These are phyloP conservation scores for Dendrolimus punctatus DNA, from an alignment of 1,140 invertebrate genomes.

Conservation along the genomic window DNA sequence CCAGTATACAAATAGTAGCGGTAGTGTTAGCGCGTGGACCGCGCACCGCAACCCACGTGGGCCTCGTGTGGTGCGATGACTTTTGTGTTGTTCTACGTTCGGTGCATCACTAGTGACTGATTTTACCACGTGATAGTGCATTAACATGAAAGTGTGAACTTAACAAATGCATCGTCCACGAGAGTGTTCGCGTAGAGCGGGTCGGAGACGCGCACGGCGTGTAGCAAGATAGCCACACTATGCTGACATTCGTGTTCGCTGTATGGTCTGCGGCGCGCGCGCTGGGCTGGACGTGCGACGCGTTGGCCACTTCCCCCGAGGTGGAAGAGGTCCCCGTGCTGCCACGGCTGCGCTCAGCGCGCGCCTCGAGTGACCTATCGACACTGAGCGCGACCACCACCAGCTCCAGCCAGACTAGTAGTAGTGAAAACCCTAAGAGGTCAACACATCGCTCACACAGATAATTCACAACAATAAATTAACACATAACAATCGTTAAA, in stretches of 20 bases:
- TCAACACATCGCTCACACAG: conserved; percentile 27
- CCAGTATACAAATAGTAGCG: conserved; percentile 35
- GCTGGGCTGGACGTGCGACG: conserved; percentile 53
- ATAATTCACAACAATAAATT: not conserved
- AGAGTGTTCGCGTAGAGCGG: conserved; percentile 34
- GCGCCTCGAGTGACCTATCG: conserved; percentile 72
- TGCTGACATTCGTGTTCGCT: conserved; percentile 60
- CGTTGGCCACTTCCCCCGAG: conserved; percentile 37
- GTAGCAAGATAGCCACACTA: conserved; percentile 44
- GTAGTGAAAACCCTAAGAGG: conserved; percentile 57
- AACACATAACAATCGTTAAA: not conserved
- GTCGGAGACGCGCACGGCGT: conserved; percentile 38
- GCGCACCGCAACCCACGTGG: conserved; percentile 32
- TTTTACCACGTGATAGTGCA: conserved; percentile 16
- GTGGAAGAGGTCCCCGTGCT: conserved; percentile 59
- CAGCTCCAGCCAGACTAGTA: conserved; percentile 62
- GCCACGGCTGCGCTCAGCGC: conserved; percentile 71
- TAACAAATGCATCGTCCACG: conserved; percentile 35
- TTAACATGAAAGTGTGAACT: conserved; percentile 22
- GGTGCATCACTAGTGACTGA: conserved; percentile 15
- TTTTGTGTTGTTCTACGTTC: conserved; percentile 5
- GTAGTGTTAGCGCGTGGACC: conserved; percentile 44
- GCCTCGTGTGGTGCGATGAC: conserved; percentile 25
- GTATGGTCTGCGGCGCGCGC: conserved; percentile 58
- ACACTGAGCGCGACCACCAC: conserved; percentile 64